Evolutionary conservation across 2,113 vertebrate genomes (phyloP).

Genomic region (Myiagra hebetior): DNA sequence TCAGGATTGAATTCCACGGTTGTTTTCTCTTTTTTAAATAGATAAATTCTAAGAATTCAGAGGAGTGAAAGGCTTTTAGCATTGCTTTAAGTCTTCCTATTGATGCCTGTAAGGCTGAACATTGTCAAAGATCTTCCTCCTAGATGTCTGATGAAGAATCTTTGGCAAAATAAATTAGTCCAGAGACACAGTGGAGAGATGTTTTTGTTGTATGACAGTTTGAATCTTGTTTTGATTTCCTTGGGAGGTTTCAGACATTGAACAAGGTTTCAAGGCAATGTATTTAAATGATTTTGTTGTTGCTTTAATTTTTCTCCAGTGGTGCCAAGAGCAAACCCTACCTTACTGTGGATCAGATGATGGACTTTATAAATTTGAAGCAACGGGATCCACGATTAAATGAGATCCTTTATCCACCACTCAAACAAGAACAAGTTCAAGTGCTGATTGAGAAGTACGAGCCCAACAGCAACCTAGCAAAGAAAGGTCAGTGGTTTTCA

Average conservation of each 20-base stretch:
- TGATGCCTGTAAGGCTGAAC: background rate
- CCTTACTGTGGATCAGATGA: conserved; percentile 94
- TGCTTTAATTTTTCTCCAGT: conserved; percentile 65
- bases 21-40: background rate
- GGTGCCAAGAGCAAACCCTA: conserved; percentile 91
- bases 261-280: background rate
- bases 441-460: conserved; percentile 95
- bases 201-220: background rate
- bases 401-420: conserved; percentile 94
- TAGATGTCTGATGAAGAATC: background rate
- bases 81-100: background rate
- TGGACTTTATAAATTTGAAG: conserved; percentile 93
- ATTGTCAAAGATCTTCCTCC: background rate
- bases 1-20: rapidly evolving
- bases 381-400: conserved; percentile 95
- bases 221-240: background rate
- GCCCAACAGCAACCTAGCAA: conserved; percentile 81
- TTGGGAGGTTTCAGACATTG: background rate
- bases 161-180: background rate
- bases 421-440: conserved; percentile 96
- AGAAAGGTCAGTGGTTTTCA: conserved; percentile 84
- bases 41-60: background rate
- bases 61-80: background rate
- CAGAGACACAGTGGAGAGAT: background rate
- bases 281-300: background rate